Evolutionary conservation across 2,888 invertebrate genomes (phyloP).

Genomic region (Autographa pulchrina): DNA sequence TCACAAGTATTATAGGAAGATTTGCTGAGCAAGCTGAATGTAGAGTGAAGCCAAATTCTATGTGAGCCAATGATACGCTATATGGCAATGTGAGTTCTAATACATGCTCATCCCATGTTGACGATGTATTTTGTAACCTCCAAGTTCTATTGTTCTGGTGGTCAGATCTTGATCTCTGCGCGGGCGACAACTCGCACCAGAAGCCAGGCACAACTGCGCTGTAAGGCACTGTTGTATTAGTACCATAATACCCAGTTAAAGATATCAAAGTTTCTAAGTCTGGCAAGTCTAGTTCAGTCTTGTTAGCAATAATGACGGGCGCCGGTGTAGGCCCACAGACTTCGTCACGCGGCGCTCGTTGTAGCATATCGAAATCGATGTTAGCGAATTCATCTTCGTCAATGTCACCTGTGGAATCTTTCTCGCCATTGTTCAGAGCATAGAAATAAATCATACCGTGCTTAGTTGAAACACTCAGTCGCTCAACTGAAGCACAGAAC

Average conservation of each 20-base stretch:
- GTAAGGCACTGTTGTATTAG: conserved; percentile 89
- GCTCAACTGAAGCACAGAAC: conserved; percentile 96
- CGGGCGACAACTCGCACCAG: conserved; percentile 98
- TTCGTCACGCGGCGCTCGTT: conserved; percentile 79
- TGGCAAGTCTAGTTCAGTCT: conserved; percentile 87
- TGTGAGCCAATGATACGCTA: conserved; percentile 94
- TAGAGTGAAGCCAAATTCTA: conserved; percentile 96
- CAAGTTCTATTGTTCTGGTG: conserved; percentile 97
- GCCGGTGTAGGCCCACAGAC: conserved; percentile 71
- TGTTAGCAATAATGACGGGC: conserved; percentile 89
- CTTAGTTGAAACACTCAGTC: conserved; percentile 95
- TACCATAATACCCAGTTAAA: conserved; percentile 93
- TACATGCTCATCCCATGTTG: conserved; percentile 98
- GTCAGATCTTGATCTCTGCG: conserved; percentile 96
- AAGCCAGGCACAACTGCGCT: conserved; percentile 97
- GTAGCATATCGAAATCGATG: conserved; percentile 84
- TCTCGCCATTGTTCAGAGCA: conserved; percentile 92
- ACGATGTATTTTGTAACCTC: conserved; percentile 96
- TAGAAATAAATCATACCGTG: conserved; percentile 95
- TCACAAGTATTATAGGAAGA: conserved; percentile 94
- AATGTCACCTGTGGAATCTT: conserved; percentile 92
- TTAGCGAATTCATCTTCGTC: conserved; percentile 91
- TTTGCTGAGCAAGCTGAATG: conserved; percentile 93
- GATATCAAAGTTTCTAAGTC: conserved; percentile 92
- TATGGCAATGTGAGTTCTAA: conserved; percentile 96